These are phyloP conservation scores for Myoxocephalus aenaeus DNA, from an alignment of 2,797 vertebrate genomes.

Conservation along the genomic window DNA sequence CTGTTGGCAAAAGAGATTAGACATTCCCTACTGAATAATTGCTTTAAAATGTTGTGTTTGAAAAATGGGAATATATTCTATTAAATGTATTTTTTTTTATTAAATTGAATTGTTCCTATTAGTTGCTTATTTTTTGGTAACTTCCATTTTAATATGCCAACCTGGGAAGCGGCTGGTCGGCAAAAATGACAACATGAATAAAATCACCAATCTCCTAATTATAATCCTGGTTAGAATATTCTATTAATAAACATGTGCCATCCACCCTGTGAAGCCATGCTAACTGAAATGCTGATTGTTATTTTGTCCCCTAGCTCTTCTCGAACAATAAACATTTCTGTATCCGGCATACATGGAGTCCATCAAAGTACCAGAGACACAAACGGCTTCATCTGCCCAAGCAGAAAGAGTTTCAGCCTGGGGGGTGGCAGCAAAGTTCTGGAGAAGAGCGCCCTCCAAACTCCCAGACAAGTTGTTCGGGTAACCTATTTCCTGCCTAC, in stretches of 20 bases:
- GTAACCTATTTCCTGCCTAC: conserved; percentile 52
- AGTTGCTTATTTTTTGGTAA: not conserved
- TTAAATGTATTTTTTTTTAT: not conserved
- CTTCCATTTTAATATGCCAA: not conserved
- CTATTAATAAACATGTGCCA: too few species aligned
- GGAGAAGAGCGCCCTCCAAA: conserved; percentile 60
- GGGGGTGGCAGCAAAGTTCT: conserved; percentile 66
- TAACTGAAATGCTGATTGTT: not conserved
- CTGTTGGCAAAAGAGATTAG: not conserved
- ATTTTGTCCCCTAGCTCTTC: conserved; percentile 40
- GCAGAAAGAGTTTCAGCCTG: conserved; percentile 64
- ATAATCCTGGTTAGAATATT: not conserved
- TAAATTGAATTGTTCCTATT: not conserved
- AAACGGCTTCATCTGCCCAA: conserved; percentile 45
- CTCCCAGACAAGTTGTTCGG: conserved; percentile 63
- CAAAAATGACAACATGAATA: not conserved
- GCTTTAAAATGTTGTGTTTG: not conserved
- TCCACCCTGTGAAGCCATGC: not conserved
- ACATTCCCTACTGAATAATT: not conserved
- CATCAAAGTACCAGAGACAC: conserved; percentile 52
- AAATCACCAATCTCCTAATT: not conserved
- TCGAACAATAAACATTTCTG: conserved; percentile 46
- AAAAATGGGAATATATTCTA: not conserved
- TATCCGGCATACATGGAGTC: conserved; percentile 33
- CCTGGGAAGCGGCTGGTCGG: not conserved